Evolutionary conservation across 2,888 invertebrate species (phyloP), one percentile per base, ranked within the genome.

Genomic region (Drosophila yooni): DNA sequence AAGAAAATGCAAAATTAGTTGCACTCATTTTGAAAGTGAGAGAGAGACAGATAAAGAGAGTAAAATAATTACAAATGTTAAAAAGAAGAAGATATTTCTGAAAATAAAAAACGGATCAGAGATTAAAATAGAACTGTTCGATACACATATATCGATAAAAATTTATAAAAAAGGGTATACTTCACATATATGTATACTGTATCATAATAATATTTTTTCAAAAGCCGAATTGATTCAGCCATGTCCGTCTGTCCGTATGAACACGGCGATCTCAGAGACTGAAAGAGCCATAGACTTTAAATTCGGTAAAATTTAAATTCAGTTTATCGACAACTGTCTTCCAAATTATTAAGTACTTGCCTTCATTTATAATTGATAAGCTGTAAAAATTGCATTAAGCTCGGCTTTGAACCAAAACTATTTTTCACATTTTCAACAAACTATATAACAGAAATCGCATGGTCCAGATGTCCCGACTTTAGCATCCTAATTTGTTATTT

Each of bases 151-250:
- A 40, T 2, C 2, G 5, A 11, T 7, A 2, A 7, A 46, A 7
- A 15, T 46, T 0, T 1, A 21, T 21, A 7, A 13, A 13, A 13
- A 21, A 1, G 0, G 2, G 13, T 21, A 13, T 3, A 21, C 7
- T 13, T 6, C 7, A 46, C 13, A 2, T 10, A 31, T 21, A 40
- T 40, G 40, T 15, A 36, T 34, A 18, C 10, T 40, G n/a, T 21
- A 3, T 21, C 21, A 13, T 21, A 2, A 13, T 46, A 21, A 21
- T 13, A 21, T 46, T 8, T 15, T 46, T 7, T 5, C n/a, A 40
- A 40, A 2, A n/a, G n/a, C 2, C 10, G 10, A 10, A 4, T 40
- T n/a, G n/a, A 40, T 40, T 15, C 15, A 15, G 36, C 36, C 36
- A 15, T 36, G 15, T 18, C 7, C 2, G 2, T 7, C 6, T 18